Conservation (phyloP, 2,888 invertebrate species). For the Epirrhoe tristata region DNA sequence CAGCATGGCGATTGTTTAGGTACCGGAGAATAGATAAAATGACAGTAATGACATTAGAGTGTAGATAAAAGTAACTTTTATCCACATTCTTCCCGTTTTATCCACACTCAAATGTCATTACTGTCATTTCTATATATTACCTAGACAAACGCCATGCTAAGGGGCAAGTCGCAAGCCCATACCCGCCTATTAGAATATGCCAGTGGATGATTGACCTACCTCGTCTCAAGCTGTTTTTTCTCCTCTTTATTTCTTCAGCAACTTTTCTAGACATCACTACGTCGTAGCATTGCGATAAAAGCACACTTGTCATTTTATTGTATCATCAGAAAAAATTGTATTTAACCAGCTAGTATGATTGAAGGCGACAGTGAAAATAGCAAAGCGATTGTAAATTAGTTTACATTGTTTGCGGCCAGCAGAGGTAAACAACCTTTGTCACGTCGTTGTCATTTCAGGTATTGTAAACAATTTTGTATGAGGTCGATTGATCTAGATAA, state of each 20-base stretch:
- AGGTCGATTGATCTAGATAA: conserved; percentile 29
- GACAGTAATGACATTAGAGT: too few species aligned
- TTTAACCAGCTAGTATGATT: conserved; percentile 7
- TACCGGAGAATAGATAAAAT: too few species aligned
- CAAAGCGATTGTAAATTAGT: conserved; percentile 40
- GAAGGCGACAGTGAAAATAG: conserved; percentile 18
- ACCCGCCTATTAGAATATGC: neutral
- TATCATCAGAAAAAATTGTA: conserved; percentile 5
- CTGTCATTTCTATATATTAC: too few species aligned
- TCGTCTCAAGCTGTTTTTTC: conserved; percentile 63
- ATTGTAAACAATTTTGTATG: conserved; percentile 47
- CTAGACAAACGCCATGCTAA: too few species aligned
- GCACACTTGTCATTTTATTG: conserved; percentile 48
- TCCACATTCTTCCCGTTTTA: too few species aligned
- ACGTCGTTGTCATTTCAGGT: conserved; percentile 42
- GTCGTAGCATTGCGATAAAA: conserved; percentile 48
- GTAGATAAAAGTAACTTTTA: too few species aligned
- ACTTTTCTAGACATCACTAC: conserved; percentile 52
- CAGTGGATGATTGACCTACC: conserved; percentile 49
- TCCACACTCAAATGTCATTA: too few species aligned
- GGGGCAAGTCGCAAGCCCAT: too few species aligned
- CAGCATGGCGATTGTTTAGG: too few species aligned
- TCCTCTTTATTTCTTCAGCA: conserved; percentile 61
- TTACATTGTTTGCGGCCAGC: conserved; percentile 41
- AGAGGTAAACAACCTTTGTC: conserved; percentile 49